Percentiles rank a stretch among this genome's conserved stretches.
phyloP scores from a whole-genome alignment of 2,888 invertebrate genomes.

The Apantesis nais region DNA sequence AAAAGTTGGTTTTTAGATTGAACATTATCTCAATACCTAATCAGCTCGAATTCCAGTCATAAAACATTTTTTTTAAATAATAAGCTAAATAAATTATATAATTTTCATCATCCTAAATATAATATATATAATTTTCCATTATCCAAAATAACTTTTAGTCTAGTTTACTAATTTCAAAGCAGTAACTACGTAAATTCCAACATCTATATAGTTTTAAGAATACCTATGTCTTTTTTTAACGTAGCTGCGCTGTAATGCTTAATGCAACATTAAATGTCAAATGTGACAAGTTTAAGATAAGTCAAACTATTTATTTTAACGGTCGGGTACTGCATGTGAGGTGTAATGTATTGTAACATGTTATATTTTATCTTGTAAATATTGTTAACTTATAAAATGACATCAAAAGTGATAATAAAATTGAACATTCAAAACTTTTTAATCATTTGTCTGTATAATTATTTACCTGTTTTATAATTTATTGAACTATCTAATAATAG shows the following conservation, averaged over 20 bases:
- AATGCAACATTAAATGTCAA: background rate
- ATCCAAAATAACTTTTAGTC: background rate
- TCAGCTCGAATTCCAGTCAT: background rate
- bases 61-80: background rate
- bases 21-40: background rate
- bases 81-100: too few relatives aligned
- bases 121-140: background rate
- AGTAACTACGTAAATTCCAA: background rate
- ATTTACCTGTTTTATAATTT: background rate
- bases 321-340: background rate
- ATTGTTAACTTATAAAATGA: conserved; percentile 49
- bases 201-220: background rate
- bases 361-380: conserved; percentile 43
- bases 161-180: background rate
- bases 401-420: conserved; percentile 53
- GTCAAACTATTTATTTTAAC: background rate
- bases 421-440: conserved; percentile 34
- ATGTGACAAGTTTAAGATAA: background rate
- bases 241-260: background rate
- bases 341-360: conserved; percentile 22
- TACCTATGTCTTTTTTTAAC: background rate
- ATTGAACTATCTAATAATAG: too few relatives aligned
- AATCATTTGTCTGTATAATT: conserved; percentile 3
- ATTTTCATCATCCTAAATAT: too few relatives aligned
- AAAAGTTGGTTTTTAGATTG: background rate